Conservation (phyloP, 35 echinoderm and acorn worm genomes). For the Patiria miniata region DNA sequence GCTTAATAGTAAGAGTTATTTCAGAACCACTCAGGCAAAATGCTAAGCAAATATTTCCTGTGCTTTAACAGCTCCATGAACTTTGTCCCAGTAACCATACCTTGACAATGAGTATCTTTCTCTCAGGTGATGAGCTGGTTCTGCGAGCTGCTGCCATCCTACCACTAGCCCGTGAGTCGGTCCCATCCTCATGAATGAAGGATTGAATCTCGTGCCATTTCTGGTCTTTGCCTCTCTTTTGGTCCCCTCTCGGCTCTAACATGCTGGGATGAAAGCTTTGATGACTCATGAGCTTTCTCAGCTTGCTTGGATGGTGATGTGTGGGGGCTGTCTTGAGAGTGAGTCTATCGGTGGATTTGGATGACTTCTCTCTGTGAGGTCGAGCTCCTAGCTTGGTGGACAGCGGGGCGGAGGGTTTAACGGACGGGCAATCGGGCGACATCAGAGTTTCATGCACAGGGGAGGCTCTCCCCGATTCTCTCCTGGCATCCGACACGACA, state of each 20-base stretch:
- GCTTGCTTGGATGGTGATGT: neutral
- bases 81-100: neutral
- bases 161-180: neutral
- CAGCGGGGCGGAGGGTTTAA: neutral
- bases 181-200: slow-evolving; percentile 9
- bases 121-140: neutral
- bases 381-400: neutral
- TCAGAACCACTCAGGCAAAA: too few species aligned
- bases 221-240: neutral
- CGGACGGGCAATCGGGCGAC: neutral
- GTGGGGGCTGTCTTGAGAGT: neutral
- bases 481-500: neutral
- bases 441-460: neutral
- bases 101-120: neutral
- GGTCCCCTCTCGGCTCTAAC: too few species aligned
- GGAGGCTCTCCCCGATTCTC: neutral
- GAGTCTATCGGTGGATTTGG: neutral
- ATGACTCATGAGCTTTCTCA: neutral
- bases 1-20: too few species aligned
- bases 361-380: neutral
- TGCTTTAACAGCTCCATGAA: too few species aligned
- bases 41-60: too few species aligned
- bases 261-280: neutral
- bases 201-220: slow-evolving; percentile 49
- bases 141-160: neutral